phyloP scores from a whole-genome alignment of 2,797 vertebrate species.

The Champsocephalus gunnari region DNA sequence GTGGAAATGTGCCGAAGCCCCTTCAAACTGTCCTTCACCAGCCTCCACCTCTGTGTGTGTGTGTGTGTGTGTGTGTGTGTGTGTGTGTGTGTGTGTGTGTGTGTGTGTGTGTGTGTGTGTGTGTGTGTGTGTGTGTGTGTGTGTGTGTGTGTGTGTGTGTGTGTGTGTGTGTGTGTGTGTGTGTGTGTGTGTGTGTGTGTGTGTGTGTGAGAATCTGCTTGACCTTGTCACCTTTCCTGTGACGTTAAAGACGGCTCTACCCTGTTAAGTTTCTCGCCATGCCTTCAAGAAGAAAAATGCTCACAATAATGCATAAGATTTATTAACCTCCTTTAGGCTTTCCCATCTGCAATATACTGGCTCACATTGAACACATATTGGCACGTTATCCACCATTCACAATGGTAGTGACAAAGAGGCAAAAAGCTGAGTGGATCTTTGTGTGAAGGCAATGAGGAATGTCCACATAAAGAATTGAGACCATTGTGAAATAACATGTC shows the following conservation, averaged over 20 bases:
- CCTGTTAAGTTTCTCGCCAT: conserved; percentile 5
- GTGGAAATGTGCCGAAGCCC: background rate
- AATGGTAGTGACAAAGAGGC: background rate
- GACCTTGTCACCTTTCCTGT: conserved; percentile 62
- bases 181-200: background rate
- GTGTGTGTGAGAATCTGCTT: background rate
- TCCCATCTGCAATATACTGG: conserved; percentile 1
- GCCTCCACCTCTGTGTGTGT: background rate
- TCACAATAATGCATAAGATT: background rate
- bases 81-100: background rate
- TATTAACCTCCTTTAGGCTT: background rate
- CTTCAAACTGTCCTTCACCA: conserved; percentile 19
- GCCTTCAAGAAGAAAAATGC: background rate
- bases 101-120: background rate
- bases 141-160: conserved; percentile 1
- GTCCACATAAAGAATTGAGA: background rate
- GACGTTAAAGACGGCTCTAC: conserved; percentile 26
- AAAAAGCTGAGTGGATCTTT: background rate
- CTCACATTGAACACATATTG: background rate
- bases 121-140: background rate
- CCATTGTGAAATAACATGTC: background rate
- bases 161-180: background rate
- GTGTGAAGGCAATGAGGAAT: background rate
- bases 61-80: too few relatives aligned
- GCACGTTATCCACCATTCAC: background rate